Base-by-base conservation (phyloP, 2,888 invertebrate genomes). In the Cheiracanthium punctorium region DNA sequence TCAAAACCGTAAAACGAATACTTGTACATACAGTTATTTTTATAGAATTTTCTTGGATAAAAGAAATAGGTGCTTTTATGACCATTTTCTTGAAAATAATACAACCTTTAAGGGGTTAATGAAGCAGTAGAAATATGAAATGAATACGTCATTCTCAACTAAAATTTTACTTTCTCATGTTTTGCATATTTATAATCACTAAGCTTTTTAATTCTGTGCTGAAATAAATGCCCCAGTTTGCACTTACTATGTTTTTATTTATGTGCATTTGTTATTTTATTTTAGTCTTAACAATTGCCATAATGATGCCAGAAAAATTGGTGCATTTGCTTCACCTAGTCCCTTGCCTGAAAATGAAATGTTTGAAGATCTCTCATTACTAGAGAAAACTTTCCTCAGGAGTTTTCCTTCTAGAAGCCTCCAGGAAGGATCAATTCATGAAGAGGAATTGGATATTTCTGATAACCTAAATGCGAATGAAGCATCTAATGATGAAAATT, bases 351-450 rank as follows among this genome's bases (percentile, higher is more conserved):
- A 86, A 79, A 4, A 43, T 14, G 28, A 24, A 10, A 10, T 71
- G 28, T 72, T 86, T 71, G 84, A 77, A 2, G 89, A 88, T 32
- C 37, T 89, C 67, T 76, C 52, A 79, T 52, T 89, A 29, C 88
- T 89, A 20, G 91, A 91, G 48, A 89, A 91, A 24, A 91, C 91
- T 28, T 91, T 91, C 80, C 77, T 90, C n/a, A n/a, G n/a, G n/a
- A n/a, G n/a, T n/a, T n/a, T n/a, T n/a, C n/a, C n/a, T n/a, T n/a
- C n/a, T n/a, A n/a, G n/a, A n/a, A n/a, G n/a, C n/a, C n/a, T n/a
- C n/a, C n/a, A n/a, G n/a, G n/a, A n/a, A n/a, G 20, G 24, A 58
- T 24, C 24, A 7, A 17, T 37, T 5, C 58, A 58, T 7, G 58
- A 58, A 58, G 24, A 8, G 24, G 37, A 72, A 48, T 72, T 70